Percentiles rank a stretch among this genome's conserved stretches.
phyloP scores from a whole-genome alignment of 2,113 vertebrate species.

The Himantopus leucocephalus region DNA sequence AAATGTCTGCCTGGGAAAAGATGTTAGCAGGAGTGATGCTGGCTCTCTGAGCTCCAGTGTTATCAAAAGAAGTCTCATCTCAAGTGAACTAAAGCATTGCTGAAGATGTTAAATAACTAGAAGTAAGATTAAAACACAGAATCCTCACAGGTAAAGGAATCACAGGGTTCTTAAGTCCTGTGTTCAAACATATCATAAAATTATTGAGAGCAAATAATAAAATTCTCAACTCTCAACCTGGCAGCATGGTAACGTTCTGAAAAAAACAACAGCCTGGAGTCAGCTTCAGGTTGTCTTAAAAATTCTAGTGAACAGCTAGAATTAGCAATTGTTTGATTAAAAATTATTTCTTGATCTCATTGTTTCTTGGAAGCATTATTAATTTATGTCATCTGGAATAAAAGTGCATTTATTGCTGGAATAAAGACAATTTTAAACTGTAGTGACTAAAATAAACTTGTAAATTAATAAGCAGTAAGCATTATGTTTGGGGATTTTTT shows the following conservation, averaged over 20 bases:
- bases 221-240: not conserved
- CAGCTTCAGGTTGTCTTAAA: not conserved
- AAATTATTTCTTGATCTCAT: not conserved
- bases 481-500: not conserved
- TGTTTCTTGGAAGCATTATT: not conserved
- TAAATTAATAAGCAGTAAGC: not conserved
- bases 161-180: not conserved
- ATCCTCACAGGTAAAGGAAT: not conserved
- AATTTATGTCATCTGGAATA: not conserved
- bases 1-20: not conserved
- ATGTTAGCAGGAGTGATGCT: not conserved
- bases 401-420: not conserved
- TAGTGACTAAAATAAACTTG: not conserved
- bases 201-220: not conserved
- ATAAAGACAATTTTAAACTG: not conserved
- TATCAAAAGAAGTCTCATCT: not conserved
- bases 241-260: not conserved
- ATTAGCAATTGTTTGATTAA: not conserved
- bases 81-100: not conserved
- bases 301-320: not conserved
- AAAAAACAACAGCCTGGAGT: not conserved
- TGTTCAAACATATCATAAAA: not conserved
- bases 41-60: not conserved
- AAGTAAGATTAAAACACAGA: not conserved
- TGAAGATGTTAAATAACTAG: not conserved